Percentiles rank a stretch among this genome's conserved stretches.
These are phyloP conservation scores for Hydra vulgaris DNA, from an alignment of 30 jellyfish, hydroid and myxozoan species.

Conservation along the genomic window DNA sequence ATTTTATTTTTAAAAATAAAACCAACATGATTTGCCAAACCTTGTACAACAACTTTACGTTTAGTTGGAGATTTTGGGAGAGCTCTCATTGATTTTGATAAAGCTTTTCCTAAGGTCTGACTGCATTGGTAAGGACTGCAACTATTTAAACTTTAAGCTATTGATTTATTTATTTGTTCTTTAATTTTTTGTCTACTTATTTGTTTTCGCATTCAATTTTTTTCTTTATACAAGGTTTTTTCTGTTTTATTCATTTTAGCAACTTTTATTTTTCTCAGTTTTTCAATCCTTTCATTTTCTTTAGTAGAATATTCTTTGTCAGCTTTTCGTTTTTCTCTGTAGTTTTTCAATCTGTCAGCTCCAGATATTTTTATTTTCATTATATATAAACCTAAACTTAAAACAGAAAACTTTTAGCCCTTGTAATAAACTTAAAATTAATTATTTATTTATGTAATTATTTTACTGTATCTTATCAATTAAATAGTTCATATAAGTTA, in stretches of 20 bases:
- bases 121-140: conserved; percentile 24
- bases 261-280: neutral
- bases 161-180: neutral
- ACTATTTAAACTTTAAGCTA: neutral
- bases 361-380: neutral
- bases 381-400: neutral
- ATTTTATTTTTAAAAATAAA: neutral
- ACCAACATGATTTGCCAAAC: conserved; percentile 38
- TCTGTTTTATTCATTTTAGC: neutral
- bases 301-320: neutral
- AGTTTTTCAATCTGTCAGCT: neutral
- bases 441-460: no score
- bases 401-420: neutral
- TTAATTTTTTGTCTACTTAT: neutral
- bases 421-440: neutral
- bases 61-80: conserved; percentile 28
- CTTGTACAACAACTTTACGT: conserved; percentile 29
- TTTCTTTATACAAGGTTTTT: no score
- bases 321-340: neutral
- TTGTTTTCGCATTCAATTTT: neutral
- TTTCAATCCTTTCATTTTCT: neutral
- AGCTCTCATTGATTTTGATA: conserved; percentile 22
- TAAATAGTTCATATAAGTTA: no score
- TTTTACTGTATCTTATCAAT: neutral
- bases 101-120: conserved; percentile 37